Evolutionary conservation across 2,888 invertebrate genomes (phyloP).

Genomic region (Adelognathus sp.): DNA sequence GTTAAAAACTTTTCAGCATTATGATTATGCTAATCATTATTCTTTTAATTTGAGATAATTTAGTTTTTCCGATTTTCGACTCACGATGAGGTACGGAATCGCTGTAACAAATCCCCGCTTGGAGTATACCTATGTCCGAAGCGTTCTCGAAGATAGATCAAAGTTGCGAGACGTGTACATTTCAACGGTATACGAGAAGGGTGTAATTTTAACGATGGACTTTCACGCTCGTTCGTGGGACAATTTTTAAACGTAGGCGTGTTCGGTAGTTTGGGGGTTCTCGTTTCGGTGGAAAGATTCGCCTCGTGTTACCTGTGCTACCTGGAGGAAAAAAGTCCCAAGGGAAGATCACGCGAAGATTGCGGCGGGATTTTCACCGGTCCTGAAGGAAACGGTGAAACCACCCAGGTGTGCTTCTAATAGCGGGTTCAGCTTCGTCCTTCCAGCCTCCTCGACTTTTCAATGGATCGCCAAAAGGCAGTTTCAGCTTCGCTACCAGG

Average conservation of each 20-base stretch:
- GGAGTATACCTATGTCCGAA: too few species aligned
- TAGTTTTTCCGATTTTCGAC: too few species aligned
- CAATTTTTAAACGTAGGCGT: slow-evolving; percentile 38
- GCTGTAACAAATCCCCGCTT: too few species aligned
- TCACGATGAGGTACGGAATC: too few species aligned
- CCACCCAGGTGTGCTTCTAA: slow-evolving; percentile 61
- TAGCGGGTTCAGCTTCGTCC: slow-evolving; percentile 25
- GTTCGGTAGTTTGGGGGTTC: not conserved
- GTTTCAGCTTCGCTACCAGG: slow-evolving; percentile 6
- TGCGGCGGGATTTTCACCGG: slow-evolving; percentile 23
- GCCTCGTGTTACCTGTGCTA: slow-evolving; percentile 52
- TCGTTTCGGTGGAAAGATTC: slow-evolving; percentile 36
- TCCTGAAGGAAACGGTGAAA: slow-evolving; percentile 24
- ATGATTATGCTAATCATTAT: too few species aligned
- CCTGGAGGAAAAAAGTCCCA: slow-evolving; percentile 10
- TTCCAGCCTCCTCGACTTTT: slow-evolving; percentile 41
- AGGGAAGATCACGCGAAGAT: slow-evolving; percentile 16
- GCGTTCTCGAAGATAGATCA: not conserved
- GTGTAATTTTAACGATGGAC: slow-evolving; percentile 47
- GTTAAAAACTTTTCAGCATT: too few species aligned
- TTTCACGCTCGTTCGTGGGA: not conserved
- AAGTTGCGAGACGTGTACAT: not conserved
- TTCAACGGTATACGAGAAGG: not conserved
- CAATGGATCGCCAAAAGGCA: slow-evolving; percentile 28
- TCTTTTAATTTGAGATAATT: too few species aligned